phyloP scores from a whole-genome alignment of 2,113 vertebrate genomes.

The Lipotes vexillifer region DNA sequence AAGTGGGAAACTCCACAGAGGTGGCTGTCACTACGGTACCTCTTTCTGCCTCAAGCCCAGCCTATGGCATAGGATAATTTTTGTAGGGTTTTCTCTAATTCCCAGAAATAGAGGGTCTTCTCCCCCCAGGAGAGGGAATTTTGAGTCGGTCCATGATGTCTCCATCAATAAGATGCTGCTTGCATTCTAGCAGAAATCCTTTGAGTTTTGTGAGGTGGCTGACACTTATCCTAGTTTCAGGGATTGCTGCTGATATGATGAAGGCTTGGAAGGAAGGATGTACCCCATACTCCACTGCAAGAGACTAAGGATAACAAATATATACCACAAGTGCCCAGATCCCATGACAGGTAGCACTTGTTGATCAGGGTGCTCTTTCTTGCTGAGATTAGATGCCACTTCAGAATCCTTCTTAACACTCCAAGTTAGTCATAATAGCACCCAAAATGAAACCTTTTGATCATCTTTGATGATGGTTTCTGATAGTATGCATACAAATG shows the following conservation, averaged over 20 bases:
- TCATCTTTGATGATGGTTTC: background rate
- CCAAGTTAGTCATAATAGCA: background rate
- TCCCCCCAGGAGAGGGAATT: background rate
- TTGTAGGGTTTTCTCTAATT: background rate
- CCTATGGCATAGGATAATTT: too few relatives aligned
- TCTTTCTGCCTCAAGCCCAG: background rate
- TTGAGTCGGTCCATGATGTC: background rate
- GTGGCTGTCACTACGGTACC: background rate
- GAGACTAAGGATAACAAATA: background rate
- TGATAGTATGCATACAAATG: background rate
- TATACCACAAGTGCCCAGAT: too few relatives aligned
- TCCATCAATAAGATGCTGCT: background rate
- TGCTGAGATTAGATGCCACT: background rate
- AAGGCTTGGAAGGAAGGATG: background rate
- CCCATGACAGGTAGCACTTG: accelerated
- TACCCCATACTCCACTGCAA: background rate
- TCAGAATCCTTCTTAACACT: background rate
- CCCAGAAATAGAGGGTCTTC: background rate
- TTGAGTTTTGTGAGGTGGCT: background rate
- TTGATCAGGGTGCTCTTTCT: background rate
- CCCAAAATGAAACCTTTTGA: background rate
- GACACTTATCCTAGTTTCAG: background rate
- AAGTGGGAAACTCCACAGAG: background rate
- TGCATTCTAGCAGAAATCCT: background rate
- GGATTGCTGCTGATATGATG: background rate